Evolutionary conservation across 2,797 vertebrate genomes (phyloP).

Genomic region (Premnoplex brunnescens): DNA sequence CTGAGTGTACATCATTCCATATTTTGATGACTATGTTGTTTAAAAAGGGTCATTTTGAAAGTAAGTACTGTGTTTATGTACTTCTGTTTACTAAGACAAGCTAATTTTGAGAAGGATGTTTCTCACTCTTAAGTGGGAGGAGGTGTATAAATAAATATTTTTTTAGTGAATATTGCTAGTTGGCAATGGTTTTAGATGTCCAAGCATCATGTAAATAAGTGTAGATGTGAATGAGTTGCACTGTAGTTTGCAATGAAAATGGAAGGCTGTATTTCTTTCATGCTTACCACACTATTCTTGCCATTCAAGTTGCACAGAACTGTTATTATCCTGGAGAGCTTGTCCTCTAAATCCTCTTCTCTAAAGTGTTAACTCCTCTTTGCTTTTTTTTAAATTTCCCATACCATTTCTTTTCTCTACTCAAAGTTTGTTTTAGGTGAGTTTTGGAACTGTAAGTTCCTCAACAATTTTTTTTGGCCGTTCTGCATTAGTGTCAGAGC

Average conservation of each 20-base stretch:
- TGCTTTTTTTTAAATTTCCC: background rate
- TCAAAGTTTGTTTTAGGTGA: background rate
- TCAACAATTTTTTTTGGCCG: background rate
- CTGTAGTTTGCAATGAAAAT: background rate
- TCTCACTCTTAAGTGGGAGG: background rate
- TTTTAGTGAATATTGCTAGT: background rate
- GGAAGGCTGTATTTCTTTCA: background rate
- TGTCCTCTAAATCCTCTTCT: background rate
- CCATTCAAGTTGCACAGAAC: background rate
- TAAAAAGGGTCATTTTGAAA: slow-evolving; percentile 84
- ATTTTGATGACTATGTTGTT: slow-evolving; percentile 92
- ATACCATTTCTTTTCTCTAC: background rate
- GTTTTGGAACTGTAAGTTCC: background rate
- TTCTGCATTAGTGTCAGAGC: background rate
- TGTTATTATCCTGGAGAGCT: background rate
- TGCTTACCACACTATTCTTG: background rate
- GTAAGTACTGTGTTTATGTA: slow-evolving; percentile 74
- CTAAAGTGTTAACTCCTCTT: background rate
- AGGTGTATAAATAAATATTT: rapidly evolving
- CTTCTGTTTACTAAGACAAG: background rate
- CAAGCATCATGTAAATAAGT: background rate
- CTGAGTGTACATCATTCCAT: slow-evolving; percentile 89
- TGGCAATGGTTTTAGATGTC: background rate
- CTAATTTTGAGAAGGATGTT: background rate
- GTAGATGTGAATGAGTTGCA: background rate